phyloP scores from a whole-genome alignment of 2,113 vertebrate genomes.

The Sander lucioperca region DNA sequence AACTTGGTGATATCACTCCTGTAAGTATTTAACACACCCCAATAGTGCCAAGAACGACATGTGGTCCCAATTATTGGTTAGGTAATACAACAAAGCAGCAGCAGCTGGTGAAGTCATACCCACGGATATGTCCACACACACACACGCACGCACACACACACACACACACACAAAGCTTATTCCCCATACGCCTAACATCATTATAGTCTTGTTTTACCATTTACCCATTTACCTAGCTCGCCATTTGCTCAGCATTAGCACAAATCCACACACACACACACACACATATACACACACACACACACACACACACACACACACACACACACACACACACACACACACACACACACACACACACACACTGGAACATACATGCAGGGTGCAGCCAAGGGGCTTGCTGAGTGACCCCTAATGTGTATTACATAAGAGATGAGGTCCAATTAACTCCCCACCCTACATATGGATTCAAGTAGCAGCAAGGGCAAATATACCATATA shows the following conservation, averaged over 20 bases:
- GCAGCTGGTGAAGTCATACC: slow-evolving; percentile 73
- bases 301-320: not conserved
- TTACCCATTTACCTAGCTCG: slow-evolving; percentile 36
- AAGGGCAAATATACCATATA: not conserved
- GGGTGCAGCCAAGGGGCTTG: slow-evolving; percentile 49
- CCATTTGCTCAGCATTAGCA: slow-evolving; percentile 38
- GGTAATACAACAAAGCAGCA: slow-evolving; percentile 68
- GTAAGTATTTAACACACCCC: slow-evolving; percentile 49
- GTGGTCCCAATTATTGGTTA: slow-evolving; percentile 81
- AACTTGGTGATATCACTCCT: slow-evolving; percentile 52
- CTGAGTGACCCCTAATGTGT: slow-evolving; percentile 58
- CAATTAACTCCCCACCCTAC: slow-evolving; percentile 55
- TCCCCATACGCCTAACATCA: slow-evolving; percentile 15
- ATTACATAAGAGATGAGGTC: slow-evolving; percentile 66
- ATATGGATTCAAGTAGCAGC: slow-evolving; percentile 50
- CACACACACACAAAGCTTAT: not conserved
- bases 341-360: not conserved
- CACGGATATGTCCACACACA: not conserved
- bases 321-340: no score
- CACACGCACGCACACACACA: not conserved
- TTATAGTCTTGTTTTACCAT: slow-evolving; percentile 43
- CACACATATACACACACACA: no score
- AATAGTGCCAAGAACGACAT: slow-evolving; percentile 56
- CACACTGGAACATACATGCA: not conserved
- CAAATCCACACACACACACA: not conserved